Evolutionary conservation across 64 coral and sea anemone genomes (phyloP).

Genomic region (Pocillopora damicornis): DNA sequence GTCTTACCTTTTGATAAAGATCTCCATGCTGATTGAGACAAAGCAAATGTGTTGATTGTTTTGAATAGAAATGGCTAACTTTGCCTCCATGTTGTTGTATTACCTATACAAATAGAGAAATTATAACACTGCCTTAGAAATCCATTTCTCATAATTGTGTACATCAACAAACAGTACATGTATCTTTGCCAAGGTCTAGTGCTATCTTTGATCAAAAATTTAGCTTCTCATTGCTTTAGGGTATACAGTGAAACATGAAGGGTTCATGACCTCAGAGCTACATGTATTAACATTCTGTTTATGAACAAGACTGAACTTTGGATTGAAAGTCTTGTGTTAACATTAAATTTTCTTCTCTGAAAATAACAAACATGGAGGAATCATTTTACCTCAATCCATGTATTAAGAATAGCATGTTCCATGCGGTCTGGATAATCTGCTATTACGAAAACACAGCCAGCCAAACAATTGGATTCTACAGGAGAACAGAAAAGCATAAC

Average conservation of each 20-base stretch:
- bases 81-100: slow-evolving; percentile 81
- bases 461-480: slow-evolving; percentile 51
- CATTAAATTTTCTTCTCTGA: no score
- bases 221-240: no score
- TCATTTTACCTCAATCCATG: slow-evolving; percentile 74
- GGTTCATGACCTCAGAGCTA: no score
- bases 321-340: no score
- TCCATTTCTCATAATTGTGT: no score
- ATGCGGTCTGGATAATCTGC: slow-evolving; percentile 79
- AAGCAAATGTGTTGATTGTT: slow-evolving; percentile 72
- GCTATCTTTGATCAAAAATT: no score
- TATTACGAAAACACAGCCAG: slow-evolving; percentile 85
- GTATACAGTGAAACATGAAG: no score
- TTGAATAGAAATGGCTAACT: slow-evolving; percentile 58
- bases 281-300: no score
- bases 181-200: no score
- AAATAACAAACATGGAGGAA: not conserved
- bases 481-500: not conserved
- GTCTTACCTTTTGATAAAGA: slow-evolving; percentile 59
- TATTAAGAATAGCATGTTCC: slow-evolving; percentile 60
- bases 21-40: slow-evolving; percentile 73
- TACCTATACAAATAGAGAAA: slow-evolving; percentile 37
- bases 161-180: no score
- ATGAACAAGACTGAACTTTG: no score
- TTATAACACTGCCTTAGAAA: no score